Conservation (phyloP, 2,888 invertebrate species). For the Ennomos fuscantarius region DNA sequence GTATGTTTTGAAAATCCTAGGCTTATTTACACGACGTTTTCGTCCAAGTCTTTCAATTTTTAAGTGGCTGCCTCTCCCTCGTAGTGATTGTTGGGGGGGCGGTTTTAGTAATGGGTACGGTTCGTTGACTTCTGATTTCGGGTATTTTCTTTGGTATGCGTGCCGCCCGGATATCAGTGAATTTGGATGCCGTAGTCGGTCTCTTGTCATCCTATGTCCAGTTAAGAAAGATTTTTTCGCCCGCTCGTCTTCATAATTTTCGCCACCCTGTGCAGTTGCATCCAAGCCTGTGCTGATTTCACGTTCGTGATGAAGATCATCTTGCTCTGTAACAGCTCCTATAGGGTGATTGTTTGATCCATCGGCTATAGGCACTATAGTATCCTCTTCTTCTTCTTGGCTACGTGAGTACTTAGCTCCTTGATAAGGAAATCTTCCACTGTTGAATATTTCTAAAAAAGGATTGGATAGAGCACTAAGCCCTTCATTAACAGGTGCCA, state of each 20-base stretch:
- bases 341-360: conserved; percentile 75
- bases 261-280: conserved; percentile 54
- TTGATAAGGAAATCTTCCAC: conserved; percentile 69
- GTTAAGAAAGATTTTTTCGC: conserved; percentile 55
- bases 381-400: conserved; percentile 80
- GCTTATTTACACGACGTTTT: conserved; percentile 63
- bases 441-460: conserved; percentile 68
- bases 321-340: conserved; percentile 79
- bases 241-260: conserved; percentile 58
- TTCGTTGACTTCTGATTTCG: conserved; percentile 63
- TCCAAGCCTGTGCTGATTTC: conserved; percentile 60
- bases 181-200: conserved; percentile 67
- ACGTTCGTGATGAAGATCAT: conserved; percentile 58
- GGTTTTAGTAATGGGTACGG: conserved; percentile 79
- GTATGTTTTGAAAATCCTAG: conserved; percentile 61
- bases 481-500: conserved; percentile 57
- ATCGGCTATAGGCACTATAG: conserved; percentile 72
- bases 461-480: conserved; percentile 59
- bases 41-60: conserved; percentile 61
- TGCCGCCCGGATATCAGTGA: conserved; percentile 56
- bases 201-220: conserved; percentile 52
- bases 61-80: conserved; percentile 52
- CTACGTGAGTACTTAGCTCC: conserved; percentile 79
- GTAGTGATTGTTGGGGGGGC: conserved; percentile 63
- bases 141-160: conserved; percentile 64